Base-by-base conservation (phyloP, 2,113 vertebrate species). In the Heliornis fulica region DNA sequence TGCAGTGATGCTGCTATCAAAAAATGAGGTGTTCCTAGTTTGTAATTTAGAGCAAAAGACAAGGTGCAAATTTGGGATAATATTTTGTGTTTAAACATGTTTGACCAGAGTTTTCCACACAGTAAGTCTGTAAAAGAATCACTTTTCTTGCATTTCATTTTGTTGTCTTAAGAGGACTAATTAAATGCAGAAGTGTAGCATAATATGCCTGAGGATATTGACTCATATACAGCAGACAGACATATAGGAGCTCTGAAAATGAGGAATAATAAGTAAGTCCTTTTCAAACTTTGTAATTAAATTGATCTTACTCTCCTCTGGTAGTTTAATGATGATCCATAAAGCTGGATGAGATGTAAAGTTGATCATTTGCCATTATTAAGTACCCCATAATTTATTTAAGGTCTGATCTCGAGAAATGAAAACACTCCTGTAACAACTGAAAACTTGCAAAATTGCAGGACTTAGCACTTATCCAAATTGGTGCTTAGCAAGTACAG, bases 331-430 rank as follows among this genome's bases (percentile, higher is more conserved):
- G 83, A 70, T 91, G 86, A 71, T 86, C 93, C 76, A 63, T 88
- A 93, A 95, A 86, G 26, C 75, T 81, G 60, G 50, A 81, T 94
- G 88, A 96, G 60, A 63, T 82, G 70, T 46, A 83, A 76, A 93
- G 71, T 40, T 88, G 84, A 79, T 93, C 28, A 64, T 68, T 75
- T 92, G 68, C 87, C 84, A 34, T 94, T 90, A 65, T 79, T 78
- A 93, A 64, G n/a, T 78, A 93, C 56, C 76, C 72, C 51, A 32
- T 95, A 96, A 95, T 94, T 95, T 93, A 66, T 86, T 89, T 88
- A 86, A 70, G 38, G 51, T 81, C 88, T 87, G 90, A 41, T 84
- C 46, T 43, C 25, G 8, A 66, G 60, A 90, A 86, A 11, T 64
- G 34, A 83, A 90, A 94, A 88, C 29, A 68, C 23, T 90, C 63